Evolutionary conservation across 2,888 invertebrate species (phyloP), one percentile per base, ranked within the genome.

Genomic region (Polydrusus cervinus): DNA sequence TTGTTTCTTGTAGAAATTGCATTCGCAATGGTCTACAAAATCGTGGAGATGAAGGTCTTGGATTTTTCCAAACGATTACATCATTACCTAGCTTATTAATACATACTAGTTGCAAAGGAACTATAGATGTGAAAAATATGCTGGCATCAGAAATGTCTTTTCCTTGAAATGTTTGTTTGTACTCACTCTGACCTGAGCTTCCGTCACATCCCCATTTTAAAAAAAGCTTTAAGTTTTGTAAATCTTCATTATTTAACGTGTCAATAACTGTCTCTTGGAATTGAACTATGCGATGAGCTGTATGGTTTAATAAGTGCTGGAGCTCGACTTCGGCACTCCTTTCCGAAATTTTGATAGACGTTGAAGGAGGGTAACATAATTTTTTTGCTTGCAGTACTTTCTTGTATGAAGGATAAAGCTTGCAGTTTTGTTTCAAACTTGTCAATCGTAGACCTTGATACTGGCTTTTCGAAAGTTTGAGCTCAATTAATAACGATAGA

Each of bases 381-480:
- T 20, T 53, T 53, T 10, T 53, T 53, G 53, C 53, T 53, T 53
- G 10, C 25, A 53, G 25, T 53, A 53, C 53, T 14, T 53, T 53
- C 18, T 53, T 53, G 14, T 53, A 53, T 11, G 53, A 25, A 20
- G 53, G 53, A 53, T 20, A 53, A 14, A 25, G 53, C 25, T 14
- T 53, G 53, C 53, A 53, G 53, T 10, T 53, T 53, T 53, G 53
- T 25, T 53, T 9, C 18, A 53, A 53, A 25, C 53, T 53, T 18
- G 25, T 53, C n/a, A 53, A n/a, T 53, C 53, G 53, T 53, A 53
- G 53, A 53, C n/a, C 53, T 53, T 53, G 53, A 53, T 53, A 25
- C 53, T 53, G 53, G n/a, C 53, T 53, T 53, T 53, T 53, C 10
- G 14, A 53, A 53, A 53, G 53, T 14, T 20, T 53, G 14, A 53